Evolutionary conservation across 2,888 invertebrate genomes (phyloP).

Genomic region (Serrognathus titanus): DNA sequence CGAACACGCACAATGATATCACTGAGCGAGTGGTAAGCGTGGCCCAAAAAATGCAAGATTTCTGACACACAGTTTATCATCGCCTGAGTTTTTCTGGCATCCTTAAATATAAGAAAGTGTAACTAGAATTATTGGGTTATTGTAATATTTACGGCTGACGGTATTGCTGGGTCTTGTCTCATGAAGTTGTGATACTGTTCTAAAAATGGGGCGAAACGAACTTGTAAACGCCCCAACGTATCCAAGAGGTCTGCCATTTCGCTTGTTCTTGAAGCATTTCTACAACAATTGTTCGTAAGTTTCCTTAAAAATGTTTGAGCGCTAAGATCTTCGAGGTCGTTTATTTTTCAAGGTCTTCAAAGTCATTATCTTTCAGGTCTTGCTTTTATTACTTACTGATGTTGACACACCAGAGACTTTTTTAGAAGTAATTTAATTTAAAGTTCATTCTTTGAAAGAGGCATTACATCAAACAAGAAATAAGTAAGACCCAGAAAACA

Average conservation of each 20-base stretch:
- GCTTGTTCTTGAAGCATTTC: conserved; percentile 48
- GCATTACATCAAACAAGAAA: too few relatives aligned
- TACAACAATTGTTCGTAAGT: conserved; percentile 9
- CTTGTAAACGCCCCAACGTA: conserved; percentile 53
- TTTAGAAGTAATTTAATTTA: too few relatives aligned
- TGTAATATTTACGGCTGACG: conserved; percentile 36
- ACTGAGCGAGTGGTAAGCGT: conserved; percentile 85
- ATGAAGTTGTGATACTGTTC: conserved; percentile 61
- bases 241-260: conserved; percentile 58
- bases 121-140: too few relatives aligned
- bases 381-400: too few relatives aligned
- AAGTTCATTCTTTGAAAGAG: too few relatives aligned
- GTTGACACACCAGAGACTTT: too few relatives aligned
- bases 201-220: conserved; percentile 64
- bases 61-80: conserved; percentile 73
- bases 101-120: conserved; percentile 37
- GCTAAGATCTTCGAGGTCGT: too few relatives aligned
- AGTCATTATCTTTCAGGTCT: too few relatives aligned
- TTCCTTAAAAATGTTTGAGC: too few relatives aligned
- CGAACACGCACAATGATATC: conserved; percentile 76
- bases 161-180: conserved; percentile 57
- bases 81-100: conserved; percentile 59
- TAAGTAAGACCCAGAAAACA: too few relatives aligned
- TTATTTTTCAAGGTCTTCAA: too few relatives aligned
- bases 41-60: conserved; percentile 79